Evolutionary conservation across 2,797 vertebrate genomes (phyloP).

Genomic region (Alfaro cultratus): DNA sequence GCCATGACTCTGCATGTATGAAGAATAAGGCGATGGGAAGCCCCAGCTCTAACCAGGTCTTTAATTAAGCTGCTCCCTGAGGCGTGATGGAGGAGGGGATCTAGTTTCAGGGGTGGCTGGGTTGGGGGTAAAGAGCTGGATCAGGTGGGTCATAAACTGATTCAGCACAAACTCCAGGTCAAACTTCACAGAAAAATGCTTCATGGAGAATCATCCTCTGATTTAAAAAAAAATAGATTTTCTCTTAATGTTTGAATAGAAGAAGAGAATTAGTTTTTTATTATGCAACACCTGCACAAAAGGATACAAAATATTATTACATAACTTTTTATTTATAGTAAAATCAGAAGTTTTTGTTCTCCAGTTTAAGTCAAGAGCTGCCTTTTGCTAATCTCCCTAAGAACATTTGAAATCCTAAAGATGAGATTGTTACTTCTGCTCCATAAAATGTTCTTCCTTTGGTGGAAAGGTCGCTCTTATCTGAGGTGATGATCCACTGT

Average conservation of each 20-base stretch:
- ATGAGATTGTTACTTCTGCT: background rate
- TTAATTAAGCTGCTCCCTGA: constrained; percentile 82
- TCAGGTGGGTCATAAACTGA: constrained; percentile 12
- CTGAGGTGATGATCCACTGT: background rate
- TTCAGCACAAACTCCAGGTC: background rate
- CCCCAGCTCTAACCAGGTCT: constrained; percentile 63
- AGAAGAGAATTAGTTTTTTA: background rate
- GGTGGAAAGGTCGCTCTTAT: background rate
- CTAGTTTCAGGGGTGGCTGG: constrained; percentile 77
- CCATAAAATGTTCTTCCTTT: background rate
- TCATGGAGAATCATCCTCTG: too few relatives aligned
- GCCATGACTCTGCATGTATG: constrained; percentile 43
- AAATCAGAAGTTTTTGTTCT: background rate
- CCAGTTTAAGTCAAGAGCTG: background rate
- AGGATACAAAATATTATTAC: background rate
- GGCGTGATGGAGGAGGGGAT: constrained; percentile 77
- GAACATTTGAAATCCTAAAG: background rate
- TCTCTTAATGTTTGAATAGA: background rate
- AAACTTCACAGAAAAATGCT: background rate
- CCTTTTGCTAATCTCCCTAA: background rate
- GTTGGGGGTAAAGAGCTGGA: constrained; percentile 28
- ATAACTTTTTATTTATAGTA: background rate
- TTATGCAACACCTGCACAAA: background rate
- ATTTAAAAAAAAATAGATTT: background rate
- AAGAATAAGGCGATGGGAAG: constrained; percentile 65